Evolutionary conservation across 2,888 invertebrate species (phyloP).

Genomic region (Myathropa florea): DNA sequence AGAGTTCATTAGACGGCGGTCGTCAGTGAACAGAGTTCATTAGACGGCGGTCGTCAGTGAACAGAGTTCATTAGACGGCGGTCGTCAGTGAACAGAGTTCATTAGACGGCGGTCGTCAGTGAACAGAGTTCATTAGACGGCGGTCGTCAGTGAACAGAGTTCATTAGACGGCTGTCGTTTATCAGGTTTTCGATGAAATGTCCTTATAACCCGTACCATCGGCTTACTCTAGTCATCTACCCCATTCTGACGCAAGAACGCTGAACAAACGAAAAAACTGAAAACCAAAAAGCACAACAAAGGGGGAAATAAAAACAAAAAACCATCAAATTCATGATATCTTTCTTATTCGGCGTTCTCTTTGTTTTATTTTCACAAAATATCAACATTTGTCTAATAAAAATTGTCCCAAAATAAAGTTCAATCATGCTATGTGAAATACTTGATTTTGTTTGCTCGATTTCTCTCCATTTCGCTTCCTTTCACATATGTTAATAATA

Average conservation of each 20-base stretch:
- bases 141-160: too few species aligned
- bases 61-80: too few species aligned
- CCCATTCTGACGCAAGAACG: neutral
- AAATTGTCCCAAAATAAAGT: slow-evolving; percentile 69
- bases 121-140: too few species aligned
- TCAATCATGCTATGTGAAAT: slow-evolving; percentile 65
- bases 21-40: too few species aligned
- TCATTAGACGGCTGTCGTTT: too few species aligned
- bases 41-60: too few species aligned
- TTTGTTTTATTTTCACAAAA: slow-evolving; percentile 66
- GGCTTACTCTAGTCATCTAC: too few species aligned
- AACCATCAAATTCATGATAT: slow-evolving; percentile 56
- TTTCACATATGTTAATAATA: slow-evolving; percentile 66
- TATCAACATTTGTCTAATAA: slow-evolving; percentile 70
- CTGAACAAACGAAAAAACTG: neutral
- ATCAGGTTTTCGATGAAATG: too few species aligned
- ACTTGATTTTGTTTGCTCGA: slow-evolving; percentile 33
- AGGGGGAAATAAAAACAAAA: slow-evolving; percentile 35
- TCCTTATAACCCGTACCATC: too few species aligned
- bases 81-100: too few species aligned
- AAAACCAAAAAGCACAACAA: neutral
- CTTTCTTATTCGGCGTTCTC: slow-evolving; percentile 52
- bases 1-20: too few species aligned
- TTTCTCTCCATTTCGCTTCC: slow-evolving; percentile 42
- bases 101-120: too few species aligned